These are phyloP conservation scores for Seira sanloemensis DNA, from an alignment of 2,888 invertebrate genomes.

Conservation along the genomic window DNA sequence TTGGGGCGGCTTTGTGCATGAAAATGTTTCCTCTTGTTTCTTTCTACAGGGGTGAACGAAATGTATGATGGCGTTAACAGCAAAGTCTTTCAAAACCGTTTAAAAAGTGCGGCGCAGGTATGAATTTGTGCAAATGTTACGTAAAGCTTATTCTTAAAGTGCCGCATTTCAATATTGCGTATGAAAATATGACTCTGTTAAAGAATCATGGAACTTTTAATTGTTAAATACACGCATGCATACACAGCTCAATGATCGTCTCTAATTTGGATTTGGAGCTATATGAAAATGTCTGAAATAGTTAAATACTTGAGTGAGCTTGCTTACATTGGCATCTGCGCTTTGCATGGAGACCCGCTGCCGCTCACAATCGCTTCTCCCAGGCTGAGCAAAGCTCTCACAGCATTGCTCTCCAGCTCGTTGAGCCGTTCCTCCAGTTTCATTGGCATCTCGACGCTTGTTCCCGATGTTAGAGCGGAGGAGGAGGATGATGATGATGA, in stretches of 20 bases:
- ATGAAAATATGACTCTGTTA: not conserved
- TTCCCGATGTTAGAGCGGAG: constrained; percentile 7
- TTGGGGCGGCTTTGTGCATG: constrained; percentile 37
- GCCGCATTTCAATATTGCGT: not conserved
- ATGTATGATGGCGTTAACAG: not conserved
- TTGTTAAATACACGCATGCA: not conserved
- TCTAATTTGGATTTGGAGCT: not conserved
- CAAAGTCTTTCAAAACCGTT: not conserved
- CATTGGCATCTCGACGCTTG: constrained; percentile 49
- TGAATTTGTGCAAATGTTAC: not conserved
- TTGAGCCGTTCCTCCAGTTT: constrained; percentile 53
- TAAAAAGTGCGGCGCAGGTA: not conserved
- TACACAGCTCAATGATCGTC: not conserved
- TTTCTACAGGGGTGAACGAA: constrained; percentile 25
- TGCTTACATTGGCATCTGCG: not conserved
- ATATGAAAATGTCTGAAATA: not conserved
- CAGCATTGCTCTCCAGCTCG: constrained; percentile 60
- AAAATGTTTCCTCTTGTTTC: constrained; percentile 35
- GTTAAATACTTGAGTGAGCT: not conserved
- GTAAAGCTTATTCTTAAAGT: not conserved
- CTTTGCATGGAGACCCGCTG: constrained; percentile 38
- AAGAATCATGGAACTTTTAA: not conserved
- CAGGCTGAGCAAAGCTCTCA: constrained; percentile 57
- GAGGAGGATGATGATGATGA: constrained; percentile 39
- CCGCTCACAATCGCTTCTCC: constrained; percentile 54